Conservation (phyloP, 2,113 vertebrate genomes). For the Elaphurus davidianus region DNA sequence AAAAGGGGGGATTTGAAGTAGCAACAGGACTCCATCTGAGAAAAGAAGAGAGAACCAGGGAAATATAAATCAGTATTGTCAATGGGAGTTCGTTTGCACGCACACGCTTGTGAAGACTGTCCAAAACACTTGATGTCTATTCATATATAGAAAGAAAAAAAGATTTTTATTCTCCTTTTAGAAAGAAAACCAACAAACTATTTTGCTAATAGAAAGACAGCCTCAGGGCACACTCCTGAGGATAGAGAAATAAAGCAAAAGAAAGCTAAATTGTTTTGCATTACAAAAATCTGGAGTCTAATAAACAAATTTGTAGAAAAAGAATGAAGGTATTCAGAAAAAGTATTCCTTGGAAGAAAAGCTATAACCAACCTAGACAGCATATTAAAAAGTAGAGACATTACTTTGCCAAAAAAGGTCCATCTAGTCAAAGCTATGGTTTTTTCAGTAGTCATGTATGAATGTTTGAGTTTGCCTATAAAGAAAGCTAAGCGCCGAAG, state of each 20-base stretch:
- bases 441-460: not conserved
- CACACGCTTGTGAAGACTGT: not conserved
- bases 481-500: accelerated
- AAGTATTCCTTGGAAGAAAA: not conserved
- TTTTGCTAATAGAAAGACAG: not conserved
- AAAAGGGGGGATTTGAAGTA: not conserved
- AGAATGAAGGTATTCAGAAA: not conserved
- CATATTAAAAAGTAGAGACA: not conserved
- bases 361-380: not conserved
- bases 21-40: not conserved
- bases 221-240: not conserved
- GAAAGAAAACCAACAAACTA: not conserved
- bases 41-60: not conserved
- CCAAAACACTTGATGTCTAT: not conserved
- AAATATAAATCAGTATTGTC: not conserved
- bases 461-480: not conserved
- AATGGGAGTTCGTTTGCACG: not conserved
- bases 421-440: not conserved
- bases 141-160: not conserved
- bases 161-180: not conserved
- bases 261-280: not conserved
- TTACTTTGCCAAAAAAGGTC: not conserved
- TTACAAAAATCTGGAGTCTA: not conserved
- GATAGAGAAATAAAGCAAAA: not conserved
- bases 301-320: not conserved